Conservation (phyloP, 2,113 vertebrate species). For the Prinia subflava region DNA sequence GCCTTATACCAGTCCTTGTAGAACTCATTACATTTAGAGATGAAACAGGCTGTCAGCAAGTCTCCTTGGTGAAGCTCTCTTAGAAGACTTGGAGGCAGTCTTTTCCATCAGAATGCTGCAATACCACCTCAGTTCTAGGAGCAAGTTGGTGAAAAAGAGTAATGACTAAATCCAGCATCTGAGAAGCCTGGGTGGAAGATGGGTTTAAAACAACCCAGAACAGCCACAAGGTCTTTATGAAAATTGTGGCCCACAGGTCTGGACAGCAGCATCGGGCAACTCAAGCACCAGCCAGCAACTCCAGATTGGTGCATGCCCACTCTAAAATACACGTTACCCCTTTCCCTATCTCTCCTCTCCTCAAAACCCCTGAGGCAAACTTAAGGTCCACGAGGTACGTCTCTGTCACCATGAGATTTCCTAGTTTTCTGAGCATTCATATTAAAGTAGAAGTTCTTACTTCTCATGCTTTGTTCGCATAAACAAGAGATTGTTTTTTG, state of each 20-base stretch:
- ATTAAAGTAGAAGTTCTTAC: no score
- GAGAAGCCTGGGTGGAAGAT: not conserved
- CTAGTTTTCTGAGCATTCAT: no score
- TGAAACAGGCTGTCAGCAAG: not conserved
- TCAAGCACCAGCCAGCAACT: fast-evolving
- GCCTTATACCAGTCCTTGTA: not conserved
- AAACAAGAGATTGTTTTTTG: no score
- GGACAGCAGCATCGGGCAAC: not conserved
- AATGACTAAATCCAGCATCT: not conserved
- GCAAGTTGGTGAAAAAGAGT: not conserved
- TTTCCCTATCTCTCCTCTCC: no score
- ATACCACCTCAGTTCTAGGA: not conserved
- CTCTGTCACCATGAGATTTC: no score
- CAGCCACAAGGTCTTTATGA: not conserved
- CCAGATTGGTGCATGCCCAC: fast-evolving
- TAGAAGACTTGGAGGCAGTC: not conserved
- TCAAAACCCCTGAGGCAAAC: not conserved
- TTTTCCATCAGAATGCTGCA: not conserved
- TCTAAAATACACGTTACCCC: not conserved
- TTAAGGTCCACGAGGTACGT: not conserved
- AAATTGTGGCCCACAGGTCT: fast-evolving
- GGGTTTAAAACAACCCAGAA: not conserved
- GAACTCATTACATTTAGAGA: not conserved
- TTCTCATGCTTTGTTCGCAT: no score
- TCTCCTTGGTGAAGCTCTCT: not conserved